Percentiles rank a stretch among this genome's conserved stretches.
phyloP scores from a whole-genome alignment of 1,140 invertebrate genomes.

The Tetramorium parvispinum region DNA sequence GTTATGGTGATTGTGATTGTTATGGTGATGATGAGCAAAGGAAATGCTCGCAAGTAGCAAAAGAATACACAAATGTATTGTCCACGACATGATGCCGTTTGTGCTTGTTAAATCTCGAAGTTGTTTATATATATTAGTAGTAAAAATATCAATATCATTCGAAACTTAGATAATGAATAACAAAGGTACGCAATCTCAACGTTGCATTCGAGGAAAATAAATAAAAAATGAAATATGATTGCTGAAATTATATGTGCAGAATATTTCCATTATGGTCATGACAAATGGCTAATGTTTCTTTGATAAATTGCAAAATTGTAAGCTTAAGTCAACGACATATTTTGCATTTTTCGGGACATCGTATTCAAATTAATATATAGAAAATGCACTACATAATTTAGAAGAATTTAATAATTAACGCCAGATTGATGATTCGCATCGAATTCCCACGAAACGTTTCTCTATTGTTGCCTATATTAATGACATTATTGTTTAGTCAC shows the following conservation, averaged over 20 bases:
- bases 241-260: not conserved
- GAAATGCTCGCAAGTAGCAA: not conserved
- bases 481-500: not conserved
- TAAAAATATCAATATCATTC: not conserved
- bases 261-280: not conserved
- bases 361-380: not conserved
- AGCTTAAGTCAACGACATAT: not conserved
- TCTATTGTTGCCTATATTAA: not conserved
- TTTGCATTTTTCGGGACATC: not conserved
- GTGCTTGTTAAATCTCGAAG: not conserved
- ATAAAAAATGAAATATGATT: not conserved
- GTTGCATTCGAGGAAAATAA: not conserved
- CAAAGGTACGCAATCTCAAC: not conserved
- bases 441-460: not conserved
- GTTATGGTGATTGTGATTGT: too few relatives aligned
- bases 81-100: constrained; percentile 11
- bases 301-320: not conserved
- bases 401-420: not conserved
- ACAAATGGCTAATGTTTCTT: not conserved
- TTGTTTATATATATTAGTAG: not conserved
- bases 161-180: not conserved
- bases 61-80: not conserved
- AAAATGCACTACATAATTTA: not conserved
- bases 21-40: not conserved
- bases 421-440: not conserved